A percentile compares a stretch with the other conserved stretches of the same genome.
Conservation (phyloP, 2,113 vertebrate genomes). For the Burhinus bistriatus region DNA sequence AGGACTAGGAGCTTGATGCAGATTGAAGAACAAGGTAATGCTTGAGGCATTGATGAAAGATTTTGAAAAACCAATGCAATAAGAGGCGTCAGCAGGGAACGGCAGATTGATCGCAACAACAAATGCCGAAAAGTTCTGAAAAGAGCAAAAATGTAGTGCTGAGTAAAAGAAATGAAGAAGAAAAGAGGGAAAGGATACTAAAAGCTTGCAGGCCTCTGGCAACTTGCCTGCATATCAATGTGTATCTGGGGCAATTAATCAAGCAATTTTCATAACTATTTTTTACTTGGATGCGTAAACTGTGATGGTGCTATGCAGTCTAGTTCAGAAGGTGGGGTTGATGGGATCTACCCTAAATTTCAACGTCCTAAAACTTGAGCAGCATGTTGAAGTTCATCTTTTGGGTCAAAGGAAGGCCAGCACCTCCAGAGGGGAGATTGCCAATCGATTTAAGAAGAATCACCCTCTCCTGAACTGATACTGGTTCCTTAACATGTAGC, state of each 20-base stretch:
- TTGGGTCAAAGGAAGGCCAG: background rate
- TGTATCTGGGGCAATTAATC: background rate
- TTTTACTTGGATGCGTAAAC: background rate
- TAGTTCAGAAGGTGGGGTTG: background rate
- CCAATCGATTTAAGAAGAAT: background rate
- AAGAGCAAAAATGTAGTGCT: background rate
- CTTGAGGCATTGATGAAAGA: background rate
- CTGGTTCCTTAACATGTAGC: background rate
- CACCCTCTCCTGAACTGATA: background rate
- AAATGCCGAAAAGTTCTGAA: slow-evolving; percentile 1
- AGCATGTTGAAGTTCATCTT: background rate
- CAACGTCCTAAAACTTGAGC: background rate
- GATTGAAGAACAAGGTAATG: background rate
- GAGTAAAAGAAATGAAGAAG: background rate
- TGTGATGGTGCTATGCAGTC: background rate
- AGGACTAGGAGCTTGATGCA: background rate
- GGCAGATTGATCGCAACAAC: slow-evolving; percentile 20
- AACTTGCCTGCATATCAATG: background rate
- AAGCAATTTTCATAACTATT: background rate
- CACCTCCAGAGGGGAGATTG: rapidly evolving
- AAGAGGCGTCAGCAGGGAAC: background rate
- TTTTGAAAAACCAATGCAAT: background rate
- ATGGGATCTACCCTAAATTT: background rate
- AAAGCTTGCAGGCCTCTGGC: background rate
- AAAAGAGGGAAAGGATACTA: background rate